phyloP scores from a whole-genome alignment of 2,888 invertebrate genomes.

The Agrilus cyanescens region DNA sequence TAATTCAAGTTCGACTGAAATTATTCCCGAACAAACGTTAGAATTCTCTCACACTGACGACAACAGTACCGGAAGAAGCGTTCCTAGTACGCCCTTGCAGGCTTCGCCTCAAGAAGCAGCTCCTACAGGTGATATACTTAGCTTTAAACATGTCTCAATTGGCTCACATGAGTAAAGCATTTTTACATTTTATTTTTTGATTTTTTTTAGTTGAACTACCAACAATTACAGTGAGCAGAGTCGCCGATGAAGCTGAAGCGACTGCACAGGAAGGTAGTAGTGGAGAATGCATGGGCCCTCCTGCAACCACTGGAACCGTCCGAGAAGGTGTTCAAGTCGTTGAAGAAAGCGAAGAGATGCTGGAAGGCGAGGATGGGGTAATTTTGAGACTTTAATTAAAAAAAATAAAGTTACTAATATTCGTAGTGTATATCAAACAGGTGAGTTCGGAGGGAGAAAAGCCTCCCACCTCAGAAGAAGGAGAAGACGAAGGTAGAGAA shows the following conservation, averaged over 20 bases:
- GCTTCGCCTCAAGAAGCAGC: slow-evolving; percentile 45
- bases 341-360: slow-evolving; percentile 26
- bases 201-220: slow-evolving; percentile 28
- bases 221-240: slow-evolving; percentile 28
- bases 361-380: slow-evolving; percentile 34
- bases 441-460: slow-evolving; percentile 55
- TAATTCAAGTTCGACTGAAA: slow-evolving; percentile 24
- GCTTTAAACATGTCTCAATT: background rate
- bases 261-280: slow-evolving; percentile 33
- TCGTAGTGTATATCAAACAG: slow-evolving; percentile 13
- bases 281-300: slow-evolving; percentile 31
- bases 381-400: background rate
- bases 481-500: slow-evolving; percentile 63
- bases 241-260: slow-evolving; percentile 34
- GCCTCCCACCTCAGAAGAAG: slow-evolving; percentile 37
- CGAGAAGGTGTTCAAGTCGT: slow-evolving; percentile 23
- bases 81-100: slow-evolving; percentile 55
- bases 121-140: slow-evolving; percentile 26
- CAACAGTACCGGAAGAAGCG: slow-evolving; percentile 48
- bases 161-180: slow-evolving; percentile 1
- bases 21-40: slow-evolving; percentile 32
- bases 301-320: slow-evolving; percentile 30
- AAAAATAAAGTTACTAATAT: background rate
- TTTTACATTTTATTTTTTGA: background rate
- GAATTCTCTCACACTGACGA: slow-evolving; percentile 30